A percentile compares a stretch with the other conserved stretches of the same genome.
Conservation (phyloP, 2,888 invertebrate species). For the Papilio demoleus region DNA sequence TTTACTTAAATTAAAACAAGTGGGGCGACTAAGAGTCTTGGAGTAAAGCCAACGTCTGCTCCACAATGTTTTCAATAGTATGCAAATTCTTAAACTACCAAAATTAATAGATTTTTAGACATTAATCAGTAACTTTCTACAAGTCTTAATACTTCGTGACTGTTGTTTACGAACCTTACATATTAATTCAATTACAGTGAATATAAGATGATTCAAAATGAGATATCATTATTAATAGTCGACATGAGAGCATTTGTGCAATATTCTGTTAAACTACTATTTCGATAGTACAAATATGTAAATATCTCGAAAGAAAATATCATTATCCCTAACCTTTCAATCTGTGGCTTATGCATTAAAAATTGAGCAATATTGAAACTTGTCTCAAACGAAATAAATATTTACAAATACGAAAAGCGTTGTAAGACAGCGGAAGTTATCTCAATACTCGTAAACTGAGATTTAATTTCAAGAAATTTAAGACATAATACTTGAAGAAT, state of each 20-base stretch:
- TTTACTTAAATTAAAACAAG: conserved; percentile 34
- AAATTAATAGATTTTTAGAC: conserved; percentile 27
- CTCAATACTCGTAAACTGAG: not conserved
- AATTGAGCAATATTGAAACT: not conserved
- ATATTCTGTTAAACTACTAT: no score
- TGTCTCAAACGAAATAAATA: no score
- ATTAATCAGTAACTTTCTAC: conserved; percentile 18
- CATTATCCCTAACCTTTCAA: no score
- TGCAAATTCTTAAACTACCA: conserved; percentile 21
- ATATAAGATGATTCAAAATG: no score
- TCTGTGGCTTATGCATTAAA: no score
- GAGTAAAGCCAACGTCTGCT: conserved; percentile 33
- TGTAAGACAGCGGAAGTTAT: not conserved
- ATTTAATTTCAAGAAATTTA: conserved; percentile 6
- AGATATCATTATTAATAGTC: no score
- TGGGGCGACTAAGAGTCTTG: conserved; percentile 31
- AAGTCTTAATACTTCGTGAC: not conserved
- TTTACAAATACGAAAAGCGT: no score
- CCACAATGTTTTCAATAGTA: conserved; percentile 32
- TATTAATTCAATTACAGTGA: not conserved
- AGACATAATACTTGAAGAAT: conserved; percentile 1
- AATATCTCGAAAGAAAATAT: no score
- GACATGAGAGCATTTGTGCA: no score
- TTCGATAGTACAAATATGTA: no score
- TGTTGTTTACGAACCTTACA: not conserved